Base-by-base conservation (phyloP, 2,888 invertebrate species). In the Ophion slaviceki region DNA sequence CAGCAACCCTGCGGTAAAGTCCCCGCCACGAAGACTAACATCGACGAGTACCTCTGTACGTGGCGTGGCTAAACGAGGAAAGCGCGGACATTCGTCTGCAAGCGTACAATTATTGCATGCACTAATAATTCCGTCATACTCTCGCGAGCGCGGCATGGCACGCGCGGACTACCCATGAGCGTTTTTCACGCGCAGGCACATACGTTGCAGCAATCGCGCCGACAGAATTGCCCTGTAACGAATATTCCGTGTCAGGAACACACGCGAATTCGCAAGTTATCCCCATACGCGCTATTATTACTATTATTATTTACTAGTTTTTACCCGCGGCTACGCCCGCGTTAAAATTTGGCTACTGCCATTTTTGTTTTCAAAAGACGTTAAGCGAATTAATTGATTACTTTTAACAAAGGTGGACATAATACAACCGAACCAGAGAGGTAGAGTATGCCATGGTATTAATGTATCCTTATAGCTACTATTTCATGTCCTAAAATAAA, bases 51-150 rank as follows among this genome's bases (percentile, higher is more conserved):
- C 53, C 17, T 53, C 53, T 53, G 53, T 53, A 17, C 53, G 53
- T 53, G 53, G 53, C 53, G 17, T 17, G 14, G 28, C 70, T 45
- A 70, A 53, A 53, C 53, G 70, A 32, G 28, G 5, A 53, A 70
- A 67, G 76, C 86, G n/a, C 36, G 87, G 85, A 70, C 79, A 32
- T 70, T 79, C 70, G 67, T 24, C 59, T 3, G 32, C 28, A 36
- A 17, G 40, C 45, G 17, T 14, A n/a, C 47, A 70, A 70, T 70
- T 70, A 70, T 70, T 17, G 47, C 47, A 70, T 40, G 70, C 53
- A 70, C 53, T 70, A 47, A 53, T 28, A n/a, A 70, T 70, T 8
- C 17, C 70, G 70, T 70, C 70, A 70, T n/a, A 24, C 70, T 70
- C 28, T 70, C 53, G 70, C n/a, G 70, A 70, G 17, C 53, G 28